Evolutionary conservation across 2,888 invertebrate species (phyloP), one percentile per base, ranked within the genome.

Genomic region (Tetrapedia diversipes): DNA sequence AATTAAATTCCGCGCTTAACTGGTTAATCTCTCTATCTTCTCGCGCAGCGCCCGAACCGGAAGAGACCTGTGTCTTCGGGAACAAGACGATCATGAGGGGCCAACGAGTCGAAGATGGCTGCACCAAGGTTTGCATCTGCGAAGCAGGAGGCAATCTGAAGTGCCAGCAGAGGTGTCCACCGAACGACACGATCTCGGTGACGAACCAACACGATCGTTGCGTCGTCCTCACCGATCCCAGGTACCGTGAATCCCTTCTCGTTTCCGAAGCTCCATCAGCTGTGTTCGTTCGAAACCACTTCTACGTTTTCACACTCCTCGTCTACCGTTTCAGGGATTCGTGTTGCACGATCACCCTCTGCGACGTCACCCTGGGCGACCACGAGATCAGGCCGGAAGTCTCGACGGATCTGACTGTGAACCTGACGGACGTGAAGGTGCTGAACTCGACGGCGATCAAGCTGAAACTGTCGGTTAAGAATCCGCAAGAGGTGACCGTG

Each of bases 311-410:
- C 1, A 24, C 6, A 24, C 3, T 32, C 8, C 10, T 32, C 27
- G 0, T 43, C 2, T 11, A 24, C 1, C 10, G 0, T 77, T 86
- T 7, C 73, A 94, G 94, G 63, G 97, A 98, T 89, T 92, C 95
- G 1, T 98, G 98, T 89, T 98, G 98, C 87, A 96, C 95, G 83
- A 94, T 97, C 78, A 95, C 97, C 76, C 93, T 97, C 3, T 98
- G 98, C 89, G 97, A 97, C 87, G 97, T 97, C 4, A 96, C 96
- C 0, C 93, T 96, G 24, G 96, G 96, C 79, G 96, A 94, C 64
- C 96, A 96, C 80, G 96, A 96, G 79, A 89, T 91, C 34, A 90
- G 86, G 51, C 73, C 89, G 0, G 91, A 91, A 63, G 89, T 77
- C 80, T 89, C 88, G n/a, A 85, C 80, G 51, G 92, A 90, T 72